Base-by-base conservation (phyloP, 23 tunicate genomes). In the Styela plicata region DNA sequence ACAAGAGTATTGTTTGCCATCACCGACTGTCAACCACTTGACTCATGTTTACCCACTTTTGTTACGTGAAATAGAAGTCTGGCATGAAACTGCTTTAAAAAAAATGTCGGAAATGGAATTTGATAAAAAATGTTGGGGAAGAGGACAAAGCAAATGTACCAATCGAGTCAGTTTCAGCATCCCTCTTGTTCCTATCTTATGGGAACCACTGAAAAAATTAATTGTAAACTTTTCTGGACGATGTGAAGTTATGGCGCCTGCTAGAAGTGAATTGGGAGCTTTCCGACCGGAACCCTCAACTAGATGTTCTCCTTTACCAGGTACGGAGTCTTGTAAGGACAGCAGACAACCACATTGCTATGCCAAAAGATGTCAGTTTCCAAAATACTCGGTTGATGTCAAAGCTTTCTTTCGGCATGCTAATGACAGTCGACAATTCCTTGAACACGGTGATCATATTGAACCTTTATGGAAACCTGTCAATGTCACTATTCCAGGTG, bases 321-420 rank as follows among this genome's bases (percentile, higher is more conserved):
- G 83, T 23, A 69, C 85, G 53, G 83, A 80, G 22, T 44, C 85
- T 2, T 90, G 96, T 62, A 52, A 69, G 7, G 80, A 80, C 24
- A 21, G 27, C 3, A 64, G 80, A 20, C 44, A 64, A 18, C 79
- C 82, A 13, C 70, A 78, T 31, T 90, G 96, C 63, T 89, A 75
- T 2, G 69, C 84, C 26, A 86, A 76, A 57, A 37, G 76, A 52
- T 90, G 96, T 64, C 74, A 74, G 31, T 90, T 91, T 44, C 22
- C 70, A 10, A 78, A 77, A 24, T 91, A 82, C 36, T 83, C 87
- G 1, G 80, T 91, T 33, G 97, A 91, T 76, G 89, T 86, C 0
- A 86, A 69, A 82, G 97, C 97, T 19, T 91, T 91, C 78, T 91
- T 91, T 31, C 81, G 90, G 1, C 90, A 86, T 37, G 97, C 82